Base-by-base conservation (phyloP, 1,140 invertebrate species). In the Drosophila orosa region DNA sequence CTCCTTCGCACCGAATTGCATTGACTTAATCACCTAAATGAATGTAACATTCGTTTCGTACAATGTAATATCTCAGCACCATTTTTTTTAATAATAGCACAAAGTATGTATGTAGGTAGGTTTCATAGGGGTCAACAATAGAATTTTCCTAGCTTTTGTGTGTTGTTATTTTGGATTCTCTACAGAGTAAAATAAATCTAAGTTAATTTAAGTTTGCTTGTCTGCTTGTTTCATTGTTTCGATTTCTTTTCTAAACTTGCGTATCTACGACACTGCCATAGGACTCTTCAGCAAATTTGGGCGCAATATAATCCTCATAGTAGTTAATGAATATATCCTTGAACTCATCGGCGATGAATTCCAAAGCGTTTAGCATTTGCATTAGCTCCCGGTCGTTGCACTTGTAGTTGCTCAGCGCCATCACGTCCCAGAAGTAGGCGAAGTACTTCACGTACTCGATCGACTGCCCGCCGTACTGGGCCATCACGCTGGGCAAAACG, bases 241-340 rank as follows among this genome's bases (percentile, higher is more conserved):
- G 39, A 24, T 24, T 52, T 52, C 29, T 5, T 8, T 33, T 47
- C 67, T 80, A 86, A 62, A 86, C 82, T 65, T 83, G 74, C 44
- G 82, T 86, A 80, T 86, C 82, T 69, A 86, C 62, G 15, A 86
- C 66, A 61, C 74, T 78, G 33, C 73, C 78, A 68, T 86, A 86
- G 66, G 75, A 78, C 62, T 86, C 78, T 57, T 86, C 82, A 29
- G 74, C 78, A 62, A 80, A 86, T 72, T 84, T 80, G 66, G 82
- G 82, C 74, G 82, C 74, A 74, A 86, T 86, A 62, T 78, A 84
- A 58, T 86, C 80, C 56, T 86, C 82, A 55, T 86, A 86, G 48
- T 86, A 86, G 65, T 86, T 86, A 47, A 86, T 86, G 69, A 86
- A 86, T 50, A 86, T 84, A 55, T 86, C 82, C 69, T 86, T 86